Evolutionary conservation across 2,797 vertebrate genomes (phyloP).

Genomic region (Rhynchotus rufescens): DNA sequence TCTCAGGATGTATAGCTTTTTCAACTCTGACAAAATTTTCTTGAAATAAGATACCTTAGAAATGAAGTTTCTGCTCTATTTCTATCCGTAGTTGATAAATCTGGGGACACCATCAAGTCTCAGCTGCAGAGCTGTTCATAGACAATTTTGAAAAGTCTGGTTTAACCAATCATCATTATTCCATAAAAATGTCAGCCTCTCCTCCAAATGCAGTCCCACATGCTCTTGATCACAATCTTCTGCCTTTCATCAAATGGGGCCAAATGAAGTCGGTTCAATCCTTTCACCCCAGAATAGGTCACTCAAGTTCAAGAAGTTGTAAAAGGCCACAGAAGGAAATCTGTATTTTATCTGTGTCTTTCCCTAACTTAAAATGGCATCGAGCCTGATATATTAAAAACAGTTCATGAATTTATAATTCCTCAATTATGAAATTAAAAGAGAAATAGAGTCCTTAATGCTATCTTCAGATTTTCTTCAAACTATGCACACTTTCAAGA

Average conservation of each 20-base stretch:
- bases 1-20: constrained; percentile 3
- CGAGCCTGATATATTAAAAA: not conserved
- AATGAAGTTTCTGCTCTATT: constrained; percentile 62
- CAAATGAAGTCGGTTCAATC: not conserved
- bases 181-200: constrained; percentile 74
- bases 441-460: not conserved
- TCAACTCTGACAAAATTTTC: not conserved
- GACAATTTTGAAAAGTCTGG: constrained; percentile 22
- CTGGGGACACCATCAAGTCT: constrained; percentile 30
- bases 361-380: not conserved
- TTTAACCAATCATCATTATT: constrained; percentile 77
- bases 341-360: constrained; percentile 3
- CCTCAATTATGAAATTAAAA: not conserved
- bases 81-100: constrained; percentile 76
- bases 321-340: constrained; percentile 42
- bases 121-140: constrained; percentile 25
- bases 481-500: not conserved
- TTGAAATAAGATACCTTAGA: constrained; percentile 35
- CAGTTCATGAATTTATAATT: not conserved
- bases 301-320: constrained; percentile 58
- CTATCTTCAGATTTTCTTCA: not conserved
- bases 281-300: constrained; percentile 41
- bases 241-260: constrained; percentile 76
- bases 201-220: constrained; percentile 39
- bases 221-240: constrained; percentile 74